A percentile compares a stretch with the other conserved stretches of the same genome.
Conservation (phyloP, 2,797 vertebrate species). For the Paratrypauchen microcephalus region DNA sequence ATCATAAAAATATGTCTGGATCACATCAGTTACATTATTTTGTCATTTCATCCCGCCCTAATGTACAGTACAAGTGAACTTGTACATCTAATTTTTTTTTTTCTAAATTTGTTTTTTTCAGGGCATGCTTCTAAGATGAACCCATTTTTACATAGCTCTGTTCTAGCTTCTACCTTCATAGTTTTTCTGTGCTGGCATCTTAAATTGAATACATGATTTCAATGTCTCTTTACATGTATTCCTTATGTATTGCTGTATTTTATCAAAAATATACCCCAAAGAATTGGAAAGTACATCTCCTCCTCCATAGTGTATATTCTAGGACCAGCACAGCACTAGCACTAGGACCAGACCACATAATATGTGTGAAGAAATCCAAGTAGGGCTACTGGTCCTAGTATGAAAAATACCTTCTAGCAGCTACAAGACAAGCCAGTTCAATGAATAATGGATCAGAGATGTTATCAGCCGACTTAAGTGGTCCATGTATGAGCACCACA, state of each 20-base stretch:
- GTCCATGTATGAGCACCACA: constrained; percentile 38
- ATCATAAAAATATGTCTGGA: no score
- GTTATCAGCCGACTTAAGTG: constrained; percentile 53
- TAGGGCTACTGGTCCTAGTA: no score
- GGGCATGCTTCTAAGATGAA: constrained; percentile 10
- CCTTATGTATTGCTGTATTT: constrained; percentile 15
- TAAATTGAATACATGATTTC: neutral
- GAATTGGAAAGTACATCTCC: constrained; percentile 8
- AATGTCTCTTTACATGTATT: constrained; percentile 13
- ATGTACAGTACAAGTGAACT: neutral
- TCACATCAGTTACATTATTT: neutral
- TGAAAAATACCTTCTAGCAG: constrained; percentile 21
- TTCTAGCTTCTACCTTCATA: neutral
- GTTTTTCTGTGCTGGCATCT: constrained; percentile 2
- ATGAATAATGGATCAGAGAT: constrained; percentile 58
- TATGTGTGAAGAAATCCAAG: no score
- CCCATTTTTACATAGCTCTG: neutral
- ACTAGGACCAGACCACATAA: no score
- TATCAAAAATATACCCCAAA: constrained; percentile 11
- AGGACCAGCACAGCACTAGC: no score
- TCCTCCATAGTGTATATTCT: constrained; percentile 2
- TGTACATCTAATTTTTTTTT: no score
- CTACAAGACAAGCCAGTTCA: constrained; percentile 14
- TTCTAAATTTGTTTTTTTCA: no score
- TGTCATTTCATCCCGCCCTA: neutral